phyloP scores from a whole-genome alignment of 2,797 vertebrate species.

The Peromyscus melanophrys region DNA sequence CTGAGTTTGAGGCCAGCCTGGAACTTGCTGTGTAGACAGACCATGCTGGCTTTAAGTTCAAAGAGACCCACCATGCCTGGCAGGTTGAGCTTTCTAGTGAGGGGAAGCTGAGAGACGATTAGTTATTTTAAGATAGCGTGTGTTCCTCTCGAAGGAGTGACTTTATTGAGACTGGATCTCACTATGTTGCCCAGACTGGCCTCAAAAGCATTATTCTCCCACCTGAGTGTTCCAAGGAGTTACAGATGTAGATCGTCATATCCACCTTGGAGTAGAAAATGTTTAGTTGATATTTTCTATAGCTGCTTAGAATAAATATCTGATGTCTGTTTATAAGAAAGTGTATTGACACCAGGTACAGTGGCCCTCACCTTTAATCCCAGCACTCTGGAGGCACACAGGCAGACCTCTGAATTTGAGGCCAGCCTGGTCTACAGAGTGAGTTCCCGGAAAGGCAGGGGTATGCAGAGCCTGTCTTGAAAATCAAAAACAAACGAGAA shows the following conservation, averaged over 20 bases:
- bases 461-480: neutral
- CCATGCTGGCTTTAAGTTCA: neutral
- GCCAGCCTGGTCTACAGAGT: neutral
- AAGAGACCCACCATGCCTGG: neutral
- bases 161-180: neutral
- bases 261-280: neutral
- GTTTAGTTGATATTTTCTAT: neutral
- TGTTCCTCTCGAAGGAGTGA: conserved; percentile 1
- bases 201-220: neutral
- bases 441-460: neutral
- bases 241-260: neutral
- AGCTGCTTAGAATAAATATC: neutral
- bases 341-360: neutral
- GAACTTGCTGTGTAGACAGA: too few relatives aligned
- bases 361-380: neutral
- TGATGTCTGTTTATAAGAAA: neutral
- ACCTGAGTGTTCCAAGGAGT: neutral
- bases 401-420: neutral
- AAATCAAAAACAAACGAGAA: neutral
- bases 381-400: neutral
- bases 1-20: neutral
- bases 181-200: neutral
- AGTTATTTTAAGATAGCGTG: neutral
- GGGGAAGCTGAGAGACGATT: neutral
- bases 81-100: neutral